These are phyloP conservation scores for Glyphotaelius pellucidus DNA, from an alignment of 2,888 invertebrate genomes.

Conservation along the genomic window DNA sequence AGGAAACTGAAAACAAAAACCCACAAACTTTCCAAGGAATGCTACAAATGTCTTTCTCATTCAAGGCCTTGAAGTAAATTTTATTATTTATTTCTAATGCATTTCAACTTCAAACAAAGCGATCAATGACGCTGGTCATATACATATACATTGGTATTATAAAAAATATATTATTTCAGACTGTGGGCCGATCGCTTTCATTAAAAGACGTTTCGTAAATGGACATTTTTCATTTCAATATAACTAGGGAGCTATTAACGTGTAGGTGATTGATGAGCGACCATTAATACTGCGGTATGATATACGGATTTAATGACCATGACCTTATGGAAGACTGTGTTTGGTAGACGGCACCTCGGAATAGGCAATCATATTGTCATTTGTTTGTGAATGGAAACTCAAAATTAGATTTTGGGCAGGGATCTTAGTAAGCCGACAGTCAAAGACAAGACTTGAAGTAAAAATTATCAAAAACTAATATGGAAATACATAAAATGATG, in stretches of 20 bases:
- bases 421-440: constrained; percentile 8
- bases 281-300: constrained; percentile 50
- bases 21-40: too few species aligned
- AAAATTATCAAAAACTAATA: too few species aligned
- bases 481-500: too few species aligned
- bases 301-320: constrained; percentile 53
- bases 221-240: constrained; percentile 56
- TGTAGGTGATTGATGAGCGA: constrained; percentile 42
- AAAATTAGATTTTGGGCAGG: constrained; percentile 44
- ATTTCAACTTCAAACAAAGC: constrained; percentile 45
- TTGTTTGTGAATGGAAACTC: constrained; percentile 50
- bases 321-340: constrained; percentile 42
- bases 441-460: neutral
- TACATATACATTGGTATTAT: neutral
- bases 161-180: neutral
- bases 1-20: too few species aligned
- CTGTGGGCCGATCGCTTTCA: constrained; percentile 38
- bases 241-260: constrained; percentile 53
- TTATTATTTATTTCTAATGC: constrained; percentile 18
- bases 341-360: constrained; percentile 36
- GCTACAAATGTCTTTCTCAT: neutral
- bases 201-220: constrained; percentile 43
- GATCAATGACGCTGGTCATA: neutral
- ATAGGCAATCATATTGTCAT: constrained; percentile 51
- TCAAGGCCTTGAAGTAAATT: neutral